A percentile compares a stretch with the other conserved stretches of the same genome.
Conservation (phyloP, 2,113 vertebrate species). For the Athene noctua region DNA sequence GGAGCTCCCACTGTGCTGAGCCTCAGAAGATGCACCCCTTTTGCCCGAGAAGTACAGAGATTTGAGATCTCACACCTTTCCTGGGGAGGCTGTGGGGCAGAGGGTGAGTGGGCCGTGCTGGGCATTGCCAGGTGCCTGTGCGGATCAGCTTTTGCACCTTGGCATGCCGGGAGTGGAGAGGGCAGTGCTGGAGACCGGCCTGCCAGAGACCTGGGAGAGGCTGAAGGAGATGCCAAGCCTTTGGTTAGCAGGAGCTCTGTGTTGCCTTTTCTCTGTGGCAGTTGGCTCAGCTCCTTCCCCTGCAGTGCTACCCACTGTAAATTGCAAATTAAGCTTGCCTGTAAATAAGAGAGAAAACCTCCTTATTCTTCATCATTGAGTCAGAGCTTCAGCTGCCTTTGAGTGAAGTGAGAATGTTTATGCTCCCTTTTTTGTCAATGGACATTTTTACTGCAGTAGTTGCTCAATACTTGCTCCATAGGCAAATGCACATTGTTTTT, state of each 20-base stretch:
- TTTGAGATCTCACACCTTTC: neutral
- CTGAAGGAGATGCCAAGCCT: neutral
- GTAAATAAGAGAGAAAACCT: neutral
- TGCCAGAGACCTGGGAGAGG: neutral
- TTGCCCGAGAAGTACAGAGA: neutral
- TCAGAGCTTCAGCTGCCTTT: neutral
- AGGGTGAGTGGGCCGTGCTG: too few relatives aligned
- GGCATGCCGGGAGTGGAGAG: rapidly evolving
- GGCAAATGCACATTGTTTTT: neutral
- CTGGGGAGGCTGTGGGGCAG: neutral
- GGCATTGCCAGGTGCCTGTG: neutral
- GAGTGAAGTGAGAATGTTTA: neutral
- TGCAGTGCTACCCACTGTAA: neutral
- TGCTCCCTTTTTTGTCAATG: neutral
- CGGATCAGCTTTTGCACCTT: neutral
- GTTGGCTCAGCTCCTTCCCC: neutral
- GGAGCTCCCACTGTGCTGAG: neutral
- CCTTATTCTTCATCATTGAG: neutral
- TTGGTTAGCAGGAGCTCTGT: rapidly evolving
- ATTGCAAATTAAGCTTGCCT: neutral
- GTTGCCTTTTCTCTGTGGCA: neutral
- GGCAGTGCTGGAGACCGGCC: rapidly evolving
- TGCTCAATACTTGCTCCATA: neutral
- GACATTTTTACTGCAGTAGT: neutral
- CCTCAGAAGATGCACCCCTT: neutral